Evolutionary conservation across 2,888 invertebrate species (phyloP), one percentile per base, ranked within the genome.

Genomic region (Bombylius discolor): DNA sequence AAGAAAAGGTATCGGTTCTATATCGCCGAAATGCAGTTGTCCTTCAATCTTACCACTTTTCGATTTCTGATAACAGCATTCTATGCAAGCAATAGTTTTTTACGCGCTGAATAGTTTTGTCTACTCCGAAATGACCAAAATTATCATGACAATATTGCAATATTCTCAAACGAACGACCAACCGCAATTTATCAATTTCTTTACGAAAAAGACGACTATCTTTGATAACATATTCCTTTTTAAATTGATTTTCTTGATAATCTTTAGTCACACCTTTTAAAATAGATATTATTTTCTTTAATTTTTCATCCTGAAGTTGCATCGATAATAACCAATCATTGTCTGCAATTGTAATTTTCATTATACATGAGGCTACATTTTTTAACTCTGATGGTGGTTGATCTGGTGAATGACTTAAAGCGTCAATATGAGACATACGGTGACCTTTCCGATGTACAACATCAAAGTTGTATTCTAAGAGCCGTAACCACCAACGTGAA

Each of bases 51-150:
- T 60, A 49, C 49, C 61, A 11, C 53, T 55, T 39, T 55, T 55
- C 13, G 53, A 46, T 34, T 62, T 62, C 14, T 61, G 54, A n/a
- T 58, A 57, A 47, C 60, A 61, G 23, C 62, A 64, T 36, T 62
- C 61, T 5, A 59, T 42, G 49, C 62, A 63, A 9, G 59, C 53
- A 2, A 36, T 62, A 47, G 23, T 55, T 54, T 5, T 11, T 23
- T 9, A 64, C 51, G 13, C 55, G 55, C 23, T 60, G 52, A 3
- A 62, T 12, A 2, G 65, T 64, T 51, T 64, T 64, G n/a, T 62
- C 61, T 0, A 60, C 5, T 12, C 58, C 56, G 44, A 62, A 64
- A 45, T 66, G 65, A 5, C 62, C 64, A 5, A 58, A 52, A 9
- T 64, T 60, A 39, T 65, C 63, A 45, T 64, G 63, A 44, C 58